A percentile compares a stretch with the other conserved stretches of the same genome.
Evolutionary conservation across 2,113 vertebrate species (phyloP).

Genomic region (Actenoides lindsayi): DNA sequence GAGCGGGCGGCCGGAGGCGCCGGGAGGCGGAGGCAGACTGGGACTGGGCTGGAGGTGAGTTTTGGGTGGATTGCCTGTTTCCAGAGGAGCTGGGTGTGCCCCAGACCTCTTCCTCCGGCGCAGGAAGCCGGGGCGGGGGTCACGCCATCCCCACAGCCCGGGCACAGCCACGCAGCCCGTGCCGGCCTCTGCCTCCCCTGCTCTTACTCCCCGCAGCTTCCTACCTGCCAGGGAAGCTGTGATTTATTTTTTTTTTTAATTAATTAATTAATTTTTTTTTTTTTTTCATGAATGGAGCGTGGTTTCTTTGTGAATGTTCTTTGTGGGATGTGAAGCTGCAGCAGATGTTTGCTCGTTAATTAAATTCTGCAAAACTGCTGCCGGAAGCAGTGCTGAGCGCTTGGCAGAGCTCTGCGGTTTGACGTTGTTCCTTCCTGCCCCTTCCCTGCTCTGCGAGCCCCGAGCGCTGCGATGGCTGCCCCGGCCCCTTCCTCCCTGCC

Average conservation of each 20-base stretch:
- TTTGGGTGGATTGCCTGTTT: background rate
- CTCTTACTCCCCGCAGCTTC: background rate
- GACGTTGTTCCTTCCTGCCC: constrained; percentile 57
- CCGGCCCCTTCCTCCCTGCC: background rate
- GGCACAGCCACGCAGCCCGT: fast-evolving
- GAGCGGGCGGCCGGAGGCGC: no score
- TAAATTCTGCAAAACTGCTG: background rate
- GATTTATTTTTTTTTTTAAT: background rate
- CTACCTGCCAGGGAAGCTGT: background rate
- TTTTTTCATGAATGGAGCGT: background rate
- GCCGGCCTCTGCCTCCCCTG: background rate
- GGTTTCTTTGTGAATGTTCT: background rate
- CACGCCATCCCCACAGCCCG: fast-evolving
- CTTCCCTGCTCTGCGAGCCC: background rate
- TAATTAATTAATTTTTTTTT: background rate
- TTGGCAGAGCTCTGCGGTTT: background rate
- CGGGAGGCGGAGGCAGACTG: background rate
- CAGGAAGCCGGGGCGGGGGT: background rate
- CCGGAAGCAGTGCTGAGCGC: background rate
- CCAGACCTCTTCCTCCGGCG: background rate
- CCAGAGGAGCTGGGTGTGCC: constrained; percentile 1
- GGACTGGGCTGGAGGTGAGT: background rate
- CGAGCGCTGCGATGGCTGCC: fast-evolving
- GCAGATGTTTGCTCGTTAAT: constrained; percentile 19
- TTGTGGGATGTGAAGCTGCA: background rate